Percentiles rank a stretch among this genome's conserved stretches.
phyloP scores from a whole-genome alignment of 2,113 vertebrate species.

The Bujurquina vittata region DNA sequence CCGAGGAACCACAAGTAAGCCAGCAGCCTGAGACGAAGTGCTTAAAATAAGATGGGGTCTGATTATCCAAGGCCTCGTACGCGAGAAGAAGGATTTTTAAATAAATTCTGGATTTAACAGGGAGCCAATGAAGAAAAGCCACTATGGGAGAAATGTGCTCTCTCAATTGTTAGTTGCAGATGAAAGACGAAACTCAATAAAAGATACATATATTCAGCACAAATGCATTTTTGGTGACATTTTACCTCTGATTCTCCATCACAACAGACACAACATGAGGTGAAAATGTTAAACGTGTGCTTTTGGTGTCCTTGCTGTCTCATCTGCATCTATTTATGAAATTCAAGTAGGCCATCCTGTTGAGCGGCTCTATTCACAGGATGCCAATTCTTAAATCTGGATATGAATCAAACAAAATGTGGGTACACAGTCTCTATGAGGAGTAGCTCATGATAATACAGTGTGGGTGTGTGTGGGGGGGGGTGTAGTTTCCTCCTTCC shows the following conservation, averaged over 20 bases:
- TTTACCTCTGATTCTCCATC: neutral
- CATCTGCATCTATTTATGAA: conserved; percentile 37
- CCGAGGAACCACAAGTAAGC: too few species aligned
- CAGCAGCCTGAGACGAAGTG: too few species aligned
- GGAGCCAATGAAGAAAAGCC: too few species aligned
- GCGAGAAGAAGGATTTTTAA: too few species aligned
- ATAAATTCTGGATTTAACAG: too few species aligned
- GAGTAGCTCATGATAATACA: conserved; percentile 37
- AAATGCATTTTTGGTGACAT: neutral
- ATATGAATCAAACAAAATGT: conserved; percentile 45
- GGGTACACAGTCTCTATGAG: conserved; percentile 33
- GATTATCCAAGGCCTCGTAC: too few species aligned
- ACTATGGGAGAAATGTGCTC: too few species aligned
- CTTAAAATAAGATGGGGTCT: too few species aligned
- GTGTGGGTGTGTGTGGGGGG: neutral
- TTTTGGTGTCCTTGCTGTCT: conserved; percentile 1
- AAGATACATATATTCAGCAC: neutral
- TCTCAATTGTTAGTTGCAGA: neutral
- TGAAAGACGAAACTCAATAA: neutral
- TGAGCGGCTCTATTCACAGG: conserved; percentile 42
- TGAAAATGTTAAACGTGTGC: neutral
- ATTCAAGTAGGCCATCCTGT: conserved; percentile 42
- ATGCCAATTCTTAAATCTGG: conserved; percentile 56
- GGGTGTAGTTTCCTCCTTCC: conserved; percentile 48
- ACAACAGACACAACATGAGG: conserved; percentile 4